Evolutionary conservation across 2,888 invertebrate species (phyloP), one percentile per base, ranked within the genome.

Genomic region (Subacronicta megacephala): DNA sequence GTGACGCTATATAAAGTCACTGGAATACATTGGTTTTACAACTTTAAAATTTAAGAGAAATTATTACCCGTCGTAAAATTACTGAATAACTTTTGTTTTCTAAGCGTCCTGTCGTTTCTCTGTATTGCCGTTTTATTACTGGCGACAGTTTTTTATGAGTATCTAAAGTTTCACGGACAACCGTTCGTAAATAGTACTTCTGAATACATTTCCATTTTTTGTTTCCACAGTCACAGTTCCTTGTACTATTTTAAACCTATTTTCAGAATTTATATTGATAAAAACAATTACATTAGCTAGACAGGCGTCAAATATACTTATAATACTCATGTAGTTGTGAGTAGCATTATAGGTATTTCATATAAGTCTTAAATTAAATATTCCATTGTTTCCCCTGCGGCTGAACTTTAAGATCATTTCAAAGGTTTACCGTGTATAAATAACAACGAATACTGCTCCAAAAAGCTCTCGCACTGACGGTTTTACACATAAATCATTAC

Each of bases 401-500:
- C 80, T 63, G 70, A 61, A 82, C 79, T 80, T 81, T 75, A 77
- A 81, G 78, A 80, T 77, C 75, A 77, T 82, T 85, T 81, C 82
- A 87, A 90, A 88, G 80, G 81, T 71, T 77, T 79, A 77, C 82
- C 78, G 77, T 75, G 77, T 85, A 85, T 87, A 85, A 89, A 89
- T 87, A 90, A 87, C 80, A 84, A 82, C 82, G 80, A 79, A 79
- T 73, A 78, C 80, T 84, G 86, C 82, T 86, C 88, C 82, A 85
- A 89, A 90, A 91, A 84, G 78, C 82, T 73, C 82, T 84, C 74
- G 73, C 83, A 81, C 84, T 87, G 87, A 88, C 85, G 84, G 81
- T 88, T 89, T 90, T 72, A 89, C 86, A 89, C 93, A 93, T 94
- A 94, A 93, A 93, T 94, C 94, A 94, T 93, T 91, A 90, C 84